Base-by-base conservation (phyloP, 2,113 vertebrate species). In the Merops nubicus region DNA sequence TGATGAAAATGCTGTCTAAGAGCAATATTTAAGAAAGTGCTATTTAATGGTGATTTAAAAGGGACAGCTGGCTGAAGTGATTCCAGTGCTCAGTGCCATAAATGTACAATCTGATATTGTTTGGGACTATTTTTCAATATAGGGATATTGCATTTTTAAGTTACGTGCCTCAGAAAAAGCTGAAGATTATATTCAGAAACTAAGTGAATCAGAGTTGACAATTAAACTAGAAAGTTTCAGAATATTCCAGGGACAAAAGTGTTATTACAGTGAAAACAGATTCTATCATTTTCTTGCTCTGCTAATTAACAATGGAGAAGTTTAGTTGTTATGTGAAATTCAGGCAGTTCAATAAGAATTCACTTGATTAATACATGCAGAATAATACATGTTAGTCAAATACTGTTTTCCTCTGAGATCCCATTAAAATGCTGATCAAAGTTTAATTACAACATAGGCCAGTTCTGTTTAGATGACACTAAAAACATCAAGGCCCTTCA, bases 351-450 rank as follows among this genome's bases (percentile, higher is more conserved):
- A 84, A 93, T 38, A 85, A 96, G 85, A 96, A 96, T 90, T 95
- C 67, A 51, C 38, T 95, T 90, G 78, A 96, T 94, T 93, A 96
- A 95, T 91, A 86, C 63, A 86, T 84, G 88, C 59, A 94, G 78
- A 96, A 91, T 96, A 86, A 88, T 96, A 76, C 63, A 76, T 80
- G 54, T 84, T 91, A 96, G 82, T 90, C 85, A 96, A 95, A 90
- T 53, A 85, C 29, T 88, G 75, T 95, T 96, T 96, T 96, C 93
- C 88, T 96, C 75, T 74, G 93, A 97, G 96, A 96, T 80, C 63
- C 90, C 64, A 96, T 94, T 96, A 96, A 96, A 85, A 96, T 94
- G 36, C 59, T 76, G 60, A 94, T 96, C 88, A 88, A 96, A 96
- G 88, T 95, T 93, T 93, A 96, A 95, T 96, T 92, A 50, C 63